Evolutionary conservation across 2,113 vertebrate species (phyloP).

Genomic region (Daubentonia madagascariensis): DNA sequence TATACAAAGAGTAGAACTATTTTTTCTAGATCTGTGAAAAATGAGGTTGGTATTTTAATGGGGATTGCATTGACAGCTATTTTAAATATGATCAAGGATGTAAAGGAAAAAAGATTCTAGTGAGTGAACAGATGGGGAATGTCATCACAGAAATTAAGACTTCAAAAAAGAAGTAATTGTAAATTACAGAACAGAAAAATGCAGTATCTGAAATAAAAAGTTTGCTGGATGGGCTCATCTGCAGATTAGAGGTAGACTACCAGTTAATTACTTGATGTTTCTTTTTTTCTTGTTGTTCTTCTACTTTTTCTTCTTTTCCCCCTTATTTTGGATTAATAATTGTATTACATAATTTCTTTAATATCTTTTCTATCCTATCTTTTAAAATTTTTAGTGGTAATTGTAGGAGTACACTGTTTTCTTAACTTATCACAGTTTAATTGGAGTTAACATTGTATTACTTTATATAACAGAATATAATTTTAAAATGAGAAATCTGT

Average conservation of each 20-base stretch:
- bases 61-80: background rate
- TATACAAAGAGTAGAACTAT: too few species aligned
- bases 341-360: background rate
- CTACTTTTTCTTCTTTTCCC: background rate
- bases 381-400: background rate
- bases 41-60: too few species aligned
- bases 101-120: background rate
- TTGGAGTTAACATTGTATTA: background rate
- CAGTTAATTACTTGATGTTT: background rate
- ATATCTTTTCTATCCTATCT: background rate
- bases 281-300: background rate
- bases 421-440: background rate
- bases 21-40: too few species aligned
- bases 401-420: background rate
- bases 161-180: background rate
- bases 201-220: background rate
- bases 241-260: background rate
- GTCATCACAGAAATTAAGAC: background rate
- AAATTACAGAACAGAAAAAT: background rate
- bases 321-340: background rate
- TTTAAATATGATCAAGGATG: background rate
- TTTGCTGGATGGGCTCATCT: background rate
- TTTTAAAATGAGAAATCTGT: background rate
- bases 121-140: background rate
- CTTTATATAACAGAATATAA: background rate